A percentile compares a stretch with the other conserved stretches of the same genome.
Evolutionary conservation across 2,113 vertebrate species (phyloP).

Genomic region (Mesocricetus auratus): DNA sequence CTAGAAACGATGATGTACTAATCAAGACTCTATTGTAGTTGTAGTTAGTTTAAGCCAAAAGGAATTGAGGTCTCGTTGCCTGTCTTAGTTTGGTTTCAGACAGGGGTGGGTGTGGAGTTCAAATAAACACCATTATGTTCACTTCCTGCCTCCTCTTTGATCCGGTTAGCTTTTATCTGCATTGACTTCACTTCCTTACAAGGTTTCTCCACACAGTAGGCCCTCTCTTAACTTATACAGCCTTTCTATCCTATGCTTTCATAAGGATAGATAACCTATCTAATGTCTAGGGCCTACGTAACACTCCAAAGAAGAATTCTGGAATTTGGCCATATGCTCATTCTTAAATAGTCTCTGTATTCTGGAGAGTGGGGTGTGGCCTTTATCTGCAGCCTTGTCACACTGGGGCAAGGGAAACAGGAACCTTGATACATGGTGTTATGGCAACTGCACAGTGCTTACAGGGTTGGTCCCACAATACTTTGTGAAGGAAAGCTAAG

Average conservation of each 20-base stretch:
- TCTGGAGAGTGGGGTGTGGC: background rate
- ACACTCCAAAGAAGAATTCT: background rate
- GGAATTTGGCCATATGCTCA: background rate
- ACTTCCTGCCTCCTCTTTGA: background rate
- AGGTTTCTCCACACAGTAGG: background rate
- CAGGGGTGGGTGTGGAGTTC: background rate
- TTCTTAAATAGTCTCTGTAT: background rate
- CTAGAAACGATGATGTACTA: background rate
- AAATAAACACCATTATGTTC: background rate
- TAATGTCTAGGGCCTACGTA: background rate
- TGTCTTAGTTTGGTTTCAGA: background rate
- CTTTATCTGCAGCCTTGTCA: background rate
- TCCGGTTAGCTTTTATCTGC: background rate
- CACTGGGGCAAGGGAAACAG: background rate
- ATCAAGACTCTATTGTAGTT: background rate
- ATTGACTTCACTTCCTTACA: background rate
- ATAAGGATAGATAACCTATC: background rate
- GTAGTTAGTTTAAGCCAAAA: background rate
- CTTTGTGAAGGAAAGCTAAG: background rate
- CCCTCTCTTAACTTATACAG: background rate
- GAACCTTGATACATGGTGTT: background rate
- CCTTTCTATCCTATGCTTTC: background rate
- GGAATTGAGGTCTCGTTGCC: background rate
- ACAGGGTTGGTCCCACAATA: background rate
- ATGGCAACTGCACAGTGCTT: background rate